Evolutionary conservation across 2,888 invertebrate species (phyloP).

Genomic region (Pollenia angustigena): DNA sequence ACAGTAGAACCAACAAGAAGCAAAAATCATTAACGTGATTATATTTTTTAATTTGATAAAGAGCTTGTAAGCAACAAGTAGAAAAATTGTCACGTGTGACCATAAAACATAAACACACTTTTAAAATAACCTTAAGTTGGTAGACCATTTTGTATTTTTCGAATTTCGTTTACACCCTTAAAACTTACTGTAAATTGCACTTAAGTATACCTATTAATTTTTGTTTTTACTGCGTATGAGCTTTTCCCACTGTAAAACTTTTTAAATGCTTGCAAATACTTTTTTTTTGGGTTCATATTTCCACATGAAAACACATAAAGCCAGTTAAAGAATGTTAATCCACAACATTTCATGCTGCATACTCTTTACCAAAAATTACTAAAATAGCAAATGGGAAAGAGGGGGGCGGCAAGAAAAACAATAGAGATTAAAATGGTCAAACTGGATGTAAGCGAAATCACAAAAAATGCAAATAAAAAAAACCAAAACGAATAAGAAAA

Average conservation of each 20-base stretch:
- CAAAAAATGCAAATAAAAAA: not conserved
- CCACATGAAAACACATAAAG: slow-evolving; percentile 47
- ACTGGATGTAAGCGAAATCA: slow-evolving; percentile 2
- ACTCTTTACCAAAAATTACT: not conserved
- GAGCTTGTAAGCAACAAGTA: too few relatives aligned
- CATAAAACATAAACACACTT: too few relatives aligned
- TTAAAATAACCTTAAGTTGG: too few relatives aligned
- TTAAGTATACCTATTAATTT: not conserved
- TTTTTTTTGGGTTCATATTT: not conserved
- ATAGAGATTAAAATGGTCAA: slow-evolving; percentile 37
- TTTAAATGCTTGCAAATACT: not conserved
- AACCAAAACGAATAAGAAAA: not conserved
- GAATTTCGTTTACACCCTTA: too few relatives aligned
- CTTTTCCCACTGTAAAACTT: not conserved
- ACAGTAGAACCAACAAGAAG: not conserved
- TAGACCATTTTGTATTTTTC: too few relatives aligned
- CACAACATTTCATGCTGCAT: slow-evolving; percentile 46
- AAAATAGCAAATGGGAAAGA: not conserved
- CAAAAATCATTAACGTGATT: not conserved
- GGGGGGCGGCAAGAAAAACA: not conserved
- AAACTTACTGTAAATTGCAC: too few relatives aligned
- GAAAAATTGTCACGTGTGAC: too few relatives aligned
- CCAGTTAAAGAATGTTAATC: slow-evolving; percentile 44
- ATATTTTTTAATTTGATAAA: too few relatives aligned
- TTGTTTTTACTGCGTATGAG: not conserved